These are phyloP conservation scores for Prionace glauca DNA, from an alignment of 2,797 vertebrate species.

Conservation along the genomic window DNA sequence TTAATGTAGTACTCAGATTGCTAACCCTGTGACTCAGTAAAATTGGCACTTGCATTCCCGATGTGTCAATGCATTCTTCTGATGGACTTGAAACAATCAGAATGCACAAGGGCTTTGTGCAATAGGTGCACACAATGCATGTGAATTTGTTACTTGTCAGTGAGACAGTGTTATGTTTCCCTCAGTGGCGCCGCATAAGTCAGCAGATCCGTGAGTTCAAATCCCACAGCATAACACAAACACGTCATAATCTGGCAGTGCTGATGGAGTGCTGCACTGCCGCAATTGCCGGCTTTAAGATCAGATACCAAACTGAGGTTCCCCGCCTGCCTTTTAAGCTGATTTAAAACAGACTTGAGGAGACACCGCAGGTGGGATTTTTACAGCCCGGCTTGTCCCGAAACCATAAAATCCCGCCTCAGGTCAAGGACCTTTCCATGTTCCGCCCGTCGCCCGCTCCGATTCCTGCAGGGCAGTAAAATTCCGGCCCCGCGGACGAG, in stretches of 20 bases:
- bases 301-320: neutral
- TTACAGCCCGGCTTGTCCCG: too few relatives aligned
- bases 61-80: neutral
- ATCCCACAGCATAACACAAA: neutral
- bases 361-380: too few relatives aligned
- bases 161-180: neutral
- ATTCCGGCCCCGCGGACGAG: too few relatives aligned
- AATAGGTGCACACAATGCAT: neutral
- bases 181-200: neutral
- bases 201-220: neutral
- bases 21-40: neutral
- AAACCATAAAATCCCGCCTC: too few relatives aligned
- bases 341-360: too few relatives aligned
- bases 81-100: neutral
- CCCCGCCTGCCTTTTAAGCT: neutral
- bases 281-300: neutral
- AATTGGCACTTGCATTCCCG: neutral
- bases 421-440: too few relatives aligned
- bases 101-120: neutral
- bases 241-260: too few relatives aligned
- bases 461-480: too few relatives aligned
- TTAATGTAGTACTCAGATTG: neutral
- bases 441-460: too few relatives aligned
- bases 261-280: neutral
- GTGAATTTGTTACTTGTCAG: neutral